Conservation (phyloP, 2,797 vertebrate genomes). For the Melanotaenia nigrans region DNA sequence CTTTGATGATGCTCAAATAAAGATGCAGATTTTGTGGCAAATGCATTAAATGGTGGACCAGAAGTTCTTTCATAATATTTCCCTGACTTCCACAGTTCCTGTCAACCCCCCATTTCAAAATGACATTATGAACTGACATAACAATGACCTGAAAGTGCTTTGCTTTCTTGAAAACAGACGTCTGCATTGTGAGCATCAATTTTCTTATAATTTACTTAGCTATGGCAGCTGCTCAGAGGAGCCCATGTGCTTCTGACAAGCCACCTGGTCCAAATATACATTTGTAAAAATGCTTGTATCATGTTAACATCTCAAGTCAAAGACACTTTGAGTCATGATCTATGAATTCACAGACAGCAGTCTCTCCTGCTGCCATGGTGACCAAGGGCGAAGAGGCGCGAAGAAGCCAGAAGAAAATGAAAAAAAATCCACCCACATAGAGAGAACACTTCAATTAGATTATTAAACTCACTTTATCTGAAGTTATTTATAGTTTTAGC, state of each 20-base stretch:
- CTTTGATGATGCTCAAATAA: no score
- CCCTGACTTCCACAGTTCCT: background rate
- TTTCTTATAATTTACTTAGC: background rate
- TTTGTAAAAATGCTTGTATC: background rate
- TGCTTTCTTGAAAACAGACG: background rate
- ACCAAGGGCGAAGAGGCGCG: constrained; percentile 12
- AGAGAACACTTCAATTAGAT: background rate
- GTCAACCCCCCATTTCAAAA: background rate
- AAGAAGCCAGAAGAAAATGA: background rate
- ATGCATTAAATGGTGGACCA: background rate
- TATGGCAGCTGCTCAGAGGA: background rate
- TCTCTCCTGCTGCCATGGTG: constrained; percentile 13
- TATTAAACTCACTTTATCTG: background rate
- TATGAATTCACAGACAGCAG: background rate
- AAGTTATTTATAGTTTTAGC: background rate
- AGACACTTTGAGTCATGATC: background rate
- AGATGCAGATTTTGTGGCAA: no score
- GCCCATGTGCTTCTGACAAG: background rate
- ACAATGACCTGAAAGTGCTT: background rate
- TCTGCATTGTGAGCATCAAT: background rate
- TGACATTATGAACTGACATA: background rate
- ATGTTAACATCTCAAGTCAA: background rate
- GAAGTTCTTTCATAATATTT: background rate
- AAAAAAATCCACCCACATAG: background rate
- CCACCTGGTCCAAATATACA: background rate